Percentiles rank a stretch among this genome's conserved stretches.
Evolutionary conservation across 2,113 vertebrate genomes (phyloP).

Genomic region (Lepus timidus): DNA sequence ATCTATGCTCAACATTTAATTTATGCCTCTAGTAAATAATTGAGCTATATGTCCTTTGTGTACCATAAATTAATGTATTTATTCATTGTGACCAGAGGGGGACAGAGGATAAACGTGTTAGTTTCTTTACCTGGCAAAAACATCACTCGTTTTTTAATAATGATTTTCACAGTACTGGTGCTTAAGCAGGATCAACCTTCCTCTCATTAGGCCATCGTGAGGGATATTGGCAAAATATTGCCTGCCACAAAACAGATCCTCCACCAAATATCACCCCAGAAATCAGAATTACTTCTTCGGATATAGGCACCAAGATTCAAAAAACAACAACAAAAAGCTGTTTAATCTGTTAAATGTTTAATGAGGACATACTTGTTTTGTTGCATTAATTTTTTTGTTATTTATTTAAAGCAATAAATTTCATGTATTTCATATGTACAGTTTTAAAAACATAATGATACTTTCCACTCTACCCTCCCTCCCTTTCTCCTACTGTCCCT

Average conservation of each 20-base stretch:
- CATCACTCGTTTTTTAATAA: slow-evolving; percentile 21
- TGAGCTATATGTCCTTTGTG: slow-evolving; percentile 54
- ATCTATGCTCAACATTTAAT: slow-evolving; percentile 59
- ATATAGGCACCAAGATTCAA: not conserved
- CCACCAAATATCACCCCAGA: not conserved
- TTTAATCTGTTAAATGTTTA: not conserved
- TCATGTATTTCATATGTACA: too few species aligned
- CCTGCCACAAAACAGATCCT: not conserved
- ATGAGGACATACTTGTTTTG: not conserved
- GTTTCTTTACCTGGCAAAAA: slow-evolving; percentile 15
- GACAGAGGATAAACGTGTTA: slow-evolving; percentile 32
- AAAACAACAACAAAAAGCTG: not conserved
- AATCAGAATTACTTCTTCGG: not conserved
- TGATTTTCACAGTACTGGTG: not conserved
- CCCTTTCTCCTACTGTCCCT: too few species aligned
- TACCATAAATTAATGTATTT: slow-evolving; percentile 52
- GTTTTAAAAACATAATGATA: too few species aligned
- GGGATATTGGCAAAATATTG: not conserved
- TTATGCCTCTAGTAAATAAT: slow-evolving; percentile 66
- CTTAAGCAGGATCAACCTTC: not conserved
- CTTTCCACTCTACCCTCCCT: too few species aligned
- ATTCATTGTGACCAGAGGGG: not conserved
- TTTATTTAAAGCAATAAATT: too few species aligned
- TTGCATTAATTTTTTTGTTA: too few species aligned
- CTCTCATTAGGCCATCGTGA: not conserved